These are phyloP conservation scores for Pseudomyrmex pallidus DNA, from an alignment of 1,140 invertebrate species.

Conservation along the genomic window DNA sequence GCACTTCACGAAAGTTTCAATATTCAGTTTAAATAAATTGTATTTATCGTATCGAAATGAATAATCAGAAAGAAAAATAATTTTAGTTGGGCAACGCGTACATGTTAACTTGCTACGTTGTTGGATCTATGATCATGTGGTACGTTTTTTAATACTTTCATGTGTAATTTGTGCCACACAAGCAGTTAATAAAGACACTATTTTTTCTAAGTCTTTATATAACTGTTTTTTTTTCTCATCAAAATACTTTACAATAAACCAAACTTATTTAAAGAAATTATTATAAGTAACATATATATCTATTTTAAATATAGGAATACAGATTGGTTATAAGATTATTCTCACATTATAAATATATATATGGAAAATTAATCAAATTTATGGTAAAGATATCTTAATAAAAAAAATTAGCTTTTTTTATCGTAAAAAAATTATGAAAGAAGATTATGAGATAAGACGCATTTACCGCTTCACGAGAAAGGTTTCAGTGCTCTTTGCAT, in stretches of 20 bases:
- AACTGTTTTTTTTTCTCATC: neutral
- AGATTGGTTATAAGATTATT: too few relatives aligned
- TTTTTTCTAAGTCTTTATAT: constrained; percentile 15
- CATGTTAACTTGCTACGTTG: neutral
- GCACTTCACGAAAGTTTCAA: neutral
- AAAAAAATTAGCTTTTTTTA: constrained; percentile 22
- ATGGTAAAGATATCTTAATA: neutral
- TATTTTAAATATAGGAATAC: too few relatives aligned
- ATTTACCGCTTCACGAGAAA: constrained; percentile 49
- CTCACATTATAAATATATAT: too few relatives aligned
- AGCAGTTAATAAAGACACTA: constrained; percentile 25
- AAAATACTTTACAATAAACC: neutral
- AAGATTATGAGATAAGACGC: neutral
- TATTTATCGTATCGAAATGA: neutral
- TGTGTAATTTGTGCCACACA: neutral
- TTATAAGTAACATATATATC: too few relatives aligned
- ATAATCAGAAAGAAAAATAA: too few relatives aligned
- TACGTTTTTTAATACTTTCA: neutral
- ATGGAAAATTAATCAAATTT: too few relatives aligned
- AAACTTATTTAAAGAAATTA: neutral
- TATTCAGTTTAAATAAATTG: constrained; percentile 24
- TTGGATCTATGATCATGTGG: constrained; percentile 9
- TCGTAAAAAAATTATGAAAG: neutral
- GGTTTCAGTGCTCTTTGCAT: constrained; percentile 38
- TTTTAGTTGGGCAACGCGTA: neutral